A percentile compares a stretch with the other conserved stretches of the same genome.
phyloP scores from a whole-genome alignment of 1,140 invertebrate genomes.

The Eupristina koningsbergeri region DNA sequence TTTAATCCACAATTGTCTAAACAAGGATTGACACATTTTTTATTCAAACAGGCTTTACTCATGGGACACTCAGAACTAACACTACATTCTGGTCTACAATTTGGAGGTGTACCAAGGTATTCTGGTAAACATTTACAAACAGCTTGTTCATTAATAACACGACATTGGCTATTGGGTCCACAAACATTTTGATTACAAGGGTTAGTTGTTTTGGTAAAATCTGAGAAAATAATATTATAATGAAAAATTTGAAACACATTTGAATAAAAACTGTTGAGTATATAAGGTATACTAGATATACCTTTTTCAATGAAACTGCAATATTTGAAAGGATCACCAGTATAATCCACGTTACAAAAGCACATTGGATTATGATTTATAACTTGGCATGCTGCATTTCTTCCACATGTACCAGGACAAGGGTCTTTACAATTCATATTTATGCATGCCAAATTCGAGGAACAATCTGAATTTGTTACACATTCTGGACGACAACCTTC shows the following conservation, averaged over 20 bases:
- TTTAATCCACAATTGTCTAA: slow-evolving; percentile 78
- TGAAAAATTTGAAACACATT: not conserved
- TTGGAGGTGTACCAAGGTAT: slow-evolving; percentile 66
- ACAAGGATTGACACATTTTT: slow-evolving; percentile 82
- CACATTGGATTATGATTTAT: slow-evolving; percentile 72
- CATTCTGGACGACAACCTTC: slow-evolving; percentile 78
- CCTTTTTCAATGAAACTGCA: slow-evolving; percentile 64
- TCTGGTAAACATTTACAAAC: slow-evolving; percentile 65
- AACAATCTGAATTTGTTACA: slow-evolving; percentile 73
- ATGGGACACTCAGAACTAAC: slow-evolving; percentile 79
- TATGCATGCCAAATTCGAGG: slow-evolving; percentile 72
- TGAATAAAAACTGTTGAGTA: not conserved
- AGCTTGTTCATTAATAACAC: slow-evolving; percentile 58
- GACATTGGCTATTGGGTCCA: slow-evolving; percentile 66
- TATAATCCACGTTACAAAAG: slow-evolving; percentile 69
- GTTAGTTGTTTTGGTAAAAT: slow-evolving; percentile 54
- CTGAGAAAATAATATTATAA: slow-evolving; percentile 28
- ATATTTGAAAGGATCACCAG: slow-evolving; percentile 72
- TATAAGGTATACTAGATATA: not conserved
- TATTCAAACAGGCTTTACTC: slow-evolving; percentile 78
- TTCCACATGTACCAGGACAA: slow-evolving; percentile 75
- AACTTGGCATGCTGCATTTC: slow-evolving; percentile 74
- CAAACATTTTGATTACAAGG: slow-evolving; percentile 71
- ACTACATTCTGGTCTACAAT: slow-evolving; percentile 74
- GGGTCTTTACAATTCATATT: slow-evolving; percentile 74